Evolutionary conservation across 2,113 vertebrate genomes (phyloP).

Genomic region (Petaurus breviceps): DNA sequence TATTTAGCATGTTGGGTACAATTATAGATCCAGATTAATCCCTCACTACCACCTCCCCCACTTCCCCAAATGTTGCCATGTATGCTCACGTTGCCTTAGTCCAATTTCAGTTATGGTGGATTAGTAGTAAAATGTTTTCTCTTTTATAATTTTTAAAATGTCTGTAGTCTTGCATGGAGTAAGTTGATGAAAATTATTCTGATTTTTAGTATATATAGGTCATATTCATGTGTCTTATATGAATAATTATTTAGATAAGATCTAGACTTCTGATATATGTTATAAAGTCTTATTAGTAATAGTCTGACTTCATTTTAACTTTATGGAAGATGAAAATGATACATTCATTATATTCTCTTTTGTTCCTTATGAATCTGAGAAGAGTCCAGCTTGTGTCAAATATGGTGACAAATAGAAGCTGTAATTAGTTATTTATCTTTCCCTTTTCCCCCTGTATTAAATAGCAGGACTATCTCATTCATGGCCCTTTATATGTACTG

Average conservation of each 20-base stretch:
- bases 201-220: not conserved
- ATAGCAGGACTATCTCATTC: not conserved
- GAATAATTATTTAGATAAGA: constrained; percentile 39
- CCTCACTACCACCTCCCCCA: not conserved
- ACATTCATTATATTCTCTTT: not conserved
- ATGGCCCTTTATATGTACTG: not conserved
- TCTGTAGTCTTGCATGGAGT: not conserved
- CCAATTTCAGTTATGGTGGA: not conserved
- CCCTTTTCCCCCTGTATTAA: not conserved
- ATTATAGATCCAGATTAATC: not conserved
- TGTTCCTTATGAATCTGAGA: constrained; percentile 39
- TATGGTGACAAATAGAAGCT: not conserved
- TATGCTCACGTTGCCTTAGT: not conserved
- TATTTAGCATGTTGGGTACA: not conserved
- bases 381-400: constrained; percentile 27
- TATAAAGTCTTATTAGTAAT: constrained; percentile 17
- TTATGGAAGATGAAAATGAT: not conserved
- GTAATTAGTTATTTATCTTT: not conserved
- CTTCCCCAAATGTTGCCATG: not conserved
- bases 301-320: constrained; percentile 19
- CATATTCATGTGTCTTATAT: not conserved
- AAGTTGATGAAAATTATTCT: not conserved
- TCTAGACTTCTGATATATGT: constrained; percentile 28
- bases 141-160: not conserved
- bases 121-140: constrained; percentile 28